Base-by-base conservation (phyloP, 2,113 vertebrate genomes). In the Notothenia rossii region DNA sequence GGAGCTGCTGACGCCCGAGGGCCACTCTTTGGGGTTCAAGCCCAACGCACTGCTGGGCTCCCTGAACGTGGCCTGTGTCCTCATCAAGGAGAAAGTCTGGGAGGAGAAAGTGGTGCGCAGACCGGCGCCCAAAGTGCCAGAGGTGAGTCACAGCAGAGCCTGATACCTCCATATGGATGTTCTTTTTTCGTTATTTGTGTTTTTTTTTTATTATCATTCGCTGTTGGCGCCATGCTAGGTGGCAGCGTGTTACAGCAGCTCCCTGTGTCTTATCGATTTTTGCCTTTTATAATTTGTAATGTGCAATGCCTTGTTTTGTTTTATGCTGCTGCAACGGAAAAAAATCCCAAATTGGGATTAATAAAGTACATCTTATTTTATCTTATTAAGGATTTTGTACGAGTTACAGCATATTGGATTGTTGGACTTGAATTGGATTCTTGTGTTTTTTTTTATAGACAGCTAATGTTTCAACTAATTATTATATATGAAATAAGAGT, bases 41-140 rank as follows among this genome's bases (percentile, higher is more conserved):
- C 96, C 98, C 93, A 98, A 98, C 80, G 95, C 95, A 29, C 91
- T 96, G 79, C 93, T 99, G 83, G 97, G 98, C 85, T 95, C 96
- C 20, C 92, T 99, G 88, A 93, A 97, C 0, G 90, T 96, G 79
- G 95, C 96, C 83, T 96, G 90, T 0, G 93, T 97, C 60, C 86
- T 96, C 87, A 96, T 99, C 90, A 98, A 97, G 87, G 96, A 98
- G 89, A 98, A 97, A 86, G 87, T 95, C 68, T 77, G 81, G 0
- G 97, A 98, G 90, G 96, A 96, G 65, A 98, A 96, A 80, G 87
- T 95, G 84, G 72, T 90, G n/a, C 91, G 95, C 55, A 95, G 93
- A 83, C 93, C 95, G 1, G 93, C 95, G 0, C 95, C 96, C 0
- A 96, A 95, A 92, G 91, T 95, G 82, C 97, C 98, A 59, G 97